Base-by-base conservation (phyloP, 2,797 vertebrate species). In the Acanthis flammea region DNA sequence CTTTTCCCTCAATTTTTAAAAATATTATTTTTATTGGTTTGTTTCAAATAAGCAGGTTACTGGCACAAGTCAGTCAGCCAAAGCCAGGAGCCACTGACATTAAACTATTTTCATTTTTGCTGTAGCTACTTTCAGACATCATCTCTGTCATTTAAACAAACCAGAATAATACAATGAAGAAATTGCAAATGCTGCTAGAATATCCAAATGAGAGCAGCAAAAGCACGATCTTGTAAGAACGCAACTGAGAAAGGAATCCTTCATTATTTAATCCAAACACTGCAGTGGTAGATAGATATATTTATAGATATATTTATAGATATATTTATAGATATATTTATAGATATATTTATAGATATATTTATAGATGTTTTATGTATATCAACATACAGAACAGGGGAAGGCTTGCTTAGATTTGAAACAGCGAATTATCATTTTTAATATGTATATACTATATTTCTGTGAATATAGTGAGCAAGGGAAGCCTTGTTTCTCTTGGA, bases 1-100 rank as follows among this genome's bases (percentile, higher is more conserved):
- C 6, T 22, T 19, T 9, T 4, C 1, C 1, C 3, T 33, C 10
- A 24, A 3, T 19, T 41, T n/a, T 5, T 3, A 1, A 6, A 9
- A 41, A 28, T 19, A 23, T 5, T 2, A 9, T 4, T 31, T 10
- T 5, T 54, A 28, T 30, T 28, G 5, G 9, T 58, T 74, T 19
- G 21, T 68, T 94, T 74, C n/a, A 28, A 62, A 78, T 10, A 58
- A 80, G 45, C n/a, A 79, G 22, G 24, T 70, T 28, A 39, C 7
- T 27, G 39, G 68, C 72, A 93, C 35, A 68, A 89, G 63, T 4
- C 31, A 77, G 23, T 9, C 45, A 57, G 17, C 30, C 66, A 81
- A 75, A 77, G 10, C 27, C 3, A 1, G 35, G 30, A 88, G 41
- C 25, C 1, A 3, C 50, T 68, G 51, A 10, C 67, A 51, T 41